Base-by-base conservation (phyloP, 2,113 vertebrate genomes). In the Caranx melampygus region DNA sequence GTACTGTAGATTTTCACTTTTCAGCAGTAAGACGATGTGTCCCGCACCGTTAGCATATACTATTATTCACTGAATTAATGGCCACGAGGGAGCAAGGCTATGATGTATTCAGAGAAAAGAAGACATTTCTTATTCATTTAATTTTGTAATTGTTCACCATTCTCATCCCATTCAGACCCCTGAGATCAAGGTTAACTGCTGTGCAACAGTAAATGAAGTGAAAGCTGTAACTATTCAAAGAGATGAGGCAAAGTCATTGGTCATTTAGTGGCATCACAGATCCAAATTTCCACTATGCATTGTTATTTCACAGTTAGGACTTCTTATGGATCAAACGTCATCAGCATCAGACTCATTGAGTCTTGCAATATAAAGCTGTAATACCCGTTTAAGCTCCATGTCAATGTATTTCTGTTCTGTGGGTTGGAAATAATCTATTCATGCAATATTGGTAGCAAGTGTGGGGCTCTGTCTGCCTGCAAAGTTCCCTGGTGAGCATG, bases 391-490 rank as follows among this genome's bases (percentile, higher is more conserved):
- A 73, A 78, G 42, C 68, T 70, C 52, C 44, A 35, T 61, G 67
- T 74, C 26, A 77, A 78, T 71, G 40, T 21, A 60, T 82, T 75
- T 79, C 65, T n/a, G 55, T 57, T 51, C 54, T 58, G 54, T 52
- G 78, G 75, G 72, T 81, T 85, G 51, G 44, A 58, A 83, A 85
- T 78, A 76, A 88, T 83, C 34, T 44, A 26, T 31, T 72, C 20
- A 45, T 20, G 60, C 33, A 70, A 44, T 59, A 63, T 61, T 72
- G 31, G 64, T 18, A 31, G 57, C 59, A 3, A 63, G 42, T 45
- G 9, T 15, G n/a, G 65, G 47, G 14, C 20, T 60, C 60, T 21
- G 8, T 18, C 77, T 20, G 20, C 71, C 59, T 12, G 40, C 71
- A 40, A 52, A 0, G 45, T 3, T 72, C 65, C 63, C 57, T 35